A percentile compares a stretch with the other conserved stretches of the same genome.
These are phyloP conservation scores for Argyresthia goedartella DNA, from an alignment of 2,888 invertebrate genomes.

Conservation along the genomic window DNA sequence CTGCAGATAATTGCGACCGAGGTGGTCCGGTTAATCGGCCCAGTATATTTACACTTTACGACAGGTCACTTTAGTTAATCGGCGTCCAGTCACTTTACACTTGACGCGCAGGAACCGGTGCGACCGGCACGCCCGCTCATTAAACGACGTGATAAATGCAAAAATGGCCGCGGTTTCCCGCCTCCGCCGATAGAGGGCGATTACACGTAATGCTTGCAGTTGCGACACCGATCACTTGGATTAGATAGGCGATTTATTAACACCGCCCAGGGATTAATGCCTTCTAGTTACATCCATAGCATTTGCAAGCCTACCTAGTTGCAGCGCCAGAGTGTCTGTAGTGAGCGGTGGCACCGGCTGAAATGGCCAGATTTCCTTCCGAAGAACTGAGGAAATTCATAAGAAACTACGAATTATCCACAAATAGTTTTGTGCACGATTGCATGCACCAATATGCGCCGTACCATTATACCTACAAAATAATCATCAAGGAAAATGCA, in stretches of 20 bases:
- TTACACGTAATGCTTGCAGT: constrained; percentile 12
- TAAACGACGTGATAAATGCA: constrained; percentile 12
- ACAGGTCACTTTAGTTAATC: constrained; percentile 17
- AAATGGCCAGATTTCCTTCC: not conserved
- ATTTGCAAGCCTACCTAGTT: too few species aligned
- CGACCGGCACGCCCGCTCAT: constrained; percentile 11
- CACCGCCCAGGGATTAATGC: too few species aligned
- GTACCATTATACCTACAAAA: too few species aligned
- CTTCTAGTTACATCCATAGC: too few species aligned
- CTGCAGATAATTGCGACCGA: constrained; percentile 11
- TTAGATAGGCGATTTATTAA: constrained; percentile 11
- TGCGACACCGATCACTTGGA: constrained; percentile 11
- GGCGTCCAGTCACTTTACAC: constrained; percentile 15
- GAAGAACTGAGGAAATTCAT: too few species aligned
- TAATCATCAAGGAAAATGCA: too few species aligned
- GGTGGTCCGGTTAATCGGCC: constrained; percentile 18
- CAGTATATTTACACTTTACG: constrained; percentile 12
- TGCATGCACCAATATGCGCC: too few species aligned
- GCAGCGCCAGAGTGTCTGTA: not conserved
- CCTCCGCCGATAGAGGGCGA: constrained; percentile 3
- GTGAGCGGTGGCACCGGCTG: not conserved
- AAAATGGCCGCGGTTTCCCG: constrained; percentile 6
- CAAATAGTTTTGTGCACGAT: too few species aligned
- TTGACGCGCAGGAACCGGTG: constrained; percentile 10
- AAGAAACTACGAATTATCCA: too few species aligned